Evolutionary conservation across 2,888 invertebrate species (phyloP).

Genomic region (Polymixis flavicincta): DNA sequence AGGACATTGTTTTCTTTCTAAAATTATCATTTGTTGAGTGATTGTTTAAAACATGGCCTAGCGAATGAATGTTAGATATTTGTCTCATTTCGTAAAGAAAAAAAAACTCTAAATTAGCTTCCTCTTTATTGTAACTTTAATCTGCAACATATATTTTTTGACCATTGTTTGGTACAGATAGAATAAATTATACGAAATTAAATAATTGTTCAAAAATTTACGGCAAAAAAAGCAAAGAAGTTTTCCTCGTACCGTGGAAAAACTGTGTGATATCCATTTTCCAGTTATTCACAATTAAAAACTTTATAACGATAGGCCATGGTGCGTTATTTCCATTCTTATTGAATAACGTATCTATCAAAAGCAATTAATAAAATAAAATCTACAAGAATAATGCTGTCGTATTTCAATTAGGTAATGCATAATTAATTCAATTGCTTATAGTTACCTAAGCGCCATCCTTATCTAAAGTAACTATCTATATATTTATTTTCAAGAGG

Average conservation of each 20-base stretch:
- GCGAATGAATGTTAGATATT: background rate
- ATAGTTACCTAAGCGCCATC: background rate
- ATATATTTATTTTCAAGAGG: conserved; percentile 44
- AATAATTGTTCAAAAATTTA: background rate
- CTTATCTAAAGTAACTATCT: conserved; percentile 19
- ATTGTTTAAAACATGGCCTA: conserved; percentile 14
- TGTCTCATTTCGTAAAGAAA: background rate
- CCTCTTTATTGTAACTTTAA: background rate
- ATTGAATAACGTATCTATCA: background rate
- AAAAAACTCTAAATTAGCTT: background rate
- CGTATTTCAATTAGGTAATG: background rate
- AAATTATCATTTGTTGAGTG: background rate
- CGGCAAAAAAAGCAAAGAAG: background rate
- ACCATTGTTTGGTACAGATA: background rate
- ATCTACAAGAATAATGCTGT: background rate
- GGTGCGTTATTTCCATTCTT: background rate
- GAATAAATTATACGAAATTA: background rate
- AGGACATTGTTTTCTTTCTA: conserved; percentile 35
- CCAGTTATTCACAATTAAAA: background rate
- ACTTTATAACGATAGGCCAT: too few relatives aligned
- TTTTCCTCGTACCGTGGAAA: background rate
- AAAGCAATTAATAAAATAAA: background rate
- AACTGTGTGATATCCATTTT: background rate
- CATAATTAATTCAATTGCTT: conserved; percentile 4
- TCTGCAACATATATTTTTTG: background rate